phyloP scores from a whole-genome alignment of 2,888 invertebrate genomes.

The Tryphoninae sp. region DNA sequence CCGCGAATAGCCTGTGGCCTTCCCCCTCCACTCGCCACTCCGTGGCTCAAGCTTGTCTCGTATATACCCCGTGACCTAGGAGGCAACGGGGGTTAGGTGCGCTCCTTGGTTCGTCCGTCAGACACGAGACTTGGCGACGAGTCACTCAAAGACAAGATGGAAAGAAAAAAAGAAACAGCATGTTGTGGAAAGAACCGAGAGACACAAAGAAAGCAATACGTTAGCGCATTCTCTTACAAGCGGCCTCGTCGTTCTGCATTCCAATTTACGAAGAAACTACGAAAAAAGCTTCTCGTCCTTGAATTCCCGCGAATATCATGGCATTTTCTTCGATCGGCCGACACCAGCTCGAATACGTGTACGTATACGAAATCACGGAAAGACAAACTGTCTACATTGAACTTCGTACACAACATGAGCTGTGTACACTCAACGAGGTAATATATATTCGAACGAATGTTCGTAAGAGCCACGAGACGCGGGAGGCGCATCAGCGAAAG shows the following conservation, averaged over 20 bases:
- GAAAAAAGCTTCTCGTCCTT: constrained; percentile 31
- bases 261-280: constrained; percentile 45
- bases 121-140: constrained; percentile 30
- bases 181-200: not conserved
- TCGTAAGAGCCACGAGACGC: constrained; percentile 29
- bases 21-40: too few relatives aligned
- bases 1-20: too few relatives aligned
- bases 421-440: constrained; percentile 15
- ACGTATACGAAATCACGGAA: constrained; percentile 13
- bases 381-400: constrained; percentile 26
- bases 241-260: constrained; percentile 45
- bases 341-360: constrained; percentile 7
- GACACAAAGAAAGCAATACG: constrained; percentile 26
- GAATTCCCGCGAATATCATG: constrained; percentile 46
- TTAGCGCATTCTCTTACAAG: constrained; percentile 26
- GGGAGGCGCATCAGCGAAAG: constrained; percentile 46
- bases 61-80: constrained; percentile 9
- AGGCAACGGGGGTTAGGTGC: not conserved
- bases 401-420: not conserved
- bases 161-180: not conserved
- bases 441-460: constrained; percentile 30
- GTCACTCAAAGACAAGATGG: constrained; percentile 49
- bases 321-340: constrained; percentile 48
- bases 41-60: not conserved
- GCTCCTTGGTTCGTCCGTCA: constrained; percentile 39